Evolutionary conservation across 1,140 invertebrate genomes (phyloP).

Genomic region (Planococcus citri): DNA sequence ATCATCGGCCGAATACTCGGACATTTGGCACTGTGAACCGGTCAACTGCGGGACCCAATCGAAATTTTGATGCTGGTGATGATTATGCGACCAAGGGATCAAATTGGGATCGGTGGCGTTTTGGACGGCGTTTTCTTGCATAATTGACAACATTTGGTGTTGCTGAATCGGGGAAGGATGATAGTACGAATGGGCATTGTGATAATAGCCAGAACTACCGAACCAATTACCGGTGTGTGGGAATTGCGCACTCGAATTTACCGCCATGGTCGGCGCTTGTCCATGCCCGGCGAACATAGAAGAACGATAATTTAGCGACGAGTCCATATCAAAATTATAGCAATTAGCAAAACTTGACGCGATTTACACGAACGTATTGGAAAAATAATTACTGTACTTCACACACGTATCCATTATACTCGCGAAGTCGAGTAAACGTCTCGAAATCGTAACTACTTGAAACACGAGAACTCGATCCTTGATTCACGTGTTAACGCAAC

Average conservation of each 20-base stretch:
- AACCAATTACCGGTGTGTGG: constrained; percentile 12
- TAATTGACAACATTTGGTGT: not conserved
- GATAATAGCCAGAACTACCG: constrained; percentile 1
- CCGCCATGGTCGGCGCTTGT: not conserved
- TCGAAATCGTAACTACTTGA: too few species aligned
- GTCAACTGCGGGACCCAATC: not conserved
- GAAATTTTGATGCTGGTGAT: constrained; percentile 4
- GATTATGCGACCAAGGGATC: not conserved
- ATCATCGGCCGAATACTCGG: constrained; percentile 3
- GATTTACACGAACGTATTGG: not conserved
- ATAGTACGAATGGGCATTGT: not conserved
- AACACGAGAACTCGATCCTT: not conserved
- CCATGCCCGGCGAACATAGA: not conserved
- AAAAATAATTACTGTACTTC: not conserved
- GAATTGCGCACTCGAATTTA: constrained; percentile 1
- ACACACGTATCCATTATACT: too few species aligned
- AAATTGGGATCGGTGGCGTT: not conserved
- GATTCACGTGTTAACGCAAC: not conserved
- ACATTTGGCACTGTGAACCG: constrained; percentile 5
- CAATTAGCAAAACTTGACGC: not conserved
- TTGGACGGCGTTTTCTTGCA: constrained; percentile 2
- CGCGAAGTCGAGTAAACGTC: too few species aligned
- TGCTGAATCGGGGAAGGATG: not conserved
- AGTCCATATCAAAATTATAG: not conserved
- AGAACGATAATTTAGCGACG: not conserved